These are phyloP conservation scores for Antitype chi DNA, from an alignment of 2,888 invertebrate species.

Conservation along the genomic window DNA sequence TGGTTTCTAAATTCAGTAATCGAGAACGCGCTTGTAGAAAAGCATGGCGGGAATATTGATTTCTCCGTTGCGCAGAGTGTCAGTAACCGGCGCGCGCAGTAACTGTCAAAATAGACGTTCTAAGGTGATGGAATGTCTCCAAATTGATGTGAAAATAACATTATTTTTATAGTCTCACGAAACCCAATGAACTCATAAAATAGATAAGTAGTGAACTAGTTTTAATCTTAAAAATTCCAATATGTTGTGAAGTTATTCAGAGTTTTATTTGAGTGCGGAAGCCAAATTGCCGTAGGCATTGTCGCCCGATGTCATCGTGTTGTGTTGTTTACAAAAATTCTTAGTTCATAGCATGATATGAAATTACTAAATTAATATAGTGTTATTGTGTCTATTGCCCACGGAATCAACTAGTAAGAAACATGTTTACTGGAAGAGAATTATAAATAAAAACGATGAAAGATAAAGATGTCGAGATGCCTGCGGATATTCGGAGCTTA, in stretches of 20 bases:
- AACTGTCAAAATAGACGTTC: constrained; percentile 78
- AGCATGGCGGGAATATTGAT: constrained; percentile 78
- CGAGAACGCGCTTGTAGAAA: constrained; percentile 58
- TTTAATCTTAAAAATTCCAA: constrained; percentile 19
- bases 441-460: constrained; percentile 77
- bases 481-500: constrained; percentile 85
- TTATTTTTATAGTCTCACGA: constrained; percentile 7
- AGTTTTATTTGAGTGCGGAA: constrained; percentile 7
- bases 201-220: background rate
- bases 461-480: constrained; percentile 85
- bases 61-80: constrained; percentile 70
- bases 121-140: constrained; percentile 31
- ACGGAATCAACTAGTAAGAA: constrained; percentile 13
- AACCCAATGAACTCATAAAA: constrained; percentile 16
- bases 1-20: constrained; percentile 40
- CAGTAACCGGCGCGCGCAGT: constrained; percentile 80
- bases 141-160: constrained; percentile 47
- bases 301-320: constrained; percentile 32
- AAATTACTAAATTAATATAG: constrained; percentile 14
- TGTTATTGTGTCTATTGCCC: constrained; percentile 37
- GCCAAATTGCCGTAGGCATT: constrained; percentile 29
- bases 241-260: constrained; percentile 13
- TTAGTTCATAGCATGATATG: constrained; percentile 22
- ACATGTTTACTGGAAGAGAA: constrained; percentile 54
- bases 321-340: constrained; percentile 61